Evolutionary conservation across 92 coral and sea anemone genomes (phyloP), one percentile per base, ranked within the genome.

Genomic region (Parazoanthus atlanticus): DNA sequence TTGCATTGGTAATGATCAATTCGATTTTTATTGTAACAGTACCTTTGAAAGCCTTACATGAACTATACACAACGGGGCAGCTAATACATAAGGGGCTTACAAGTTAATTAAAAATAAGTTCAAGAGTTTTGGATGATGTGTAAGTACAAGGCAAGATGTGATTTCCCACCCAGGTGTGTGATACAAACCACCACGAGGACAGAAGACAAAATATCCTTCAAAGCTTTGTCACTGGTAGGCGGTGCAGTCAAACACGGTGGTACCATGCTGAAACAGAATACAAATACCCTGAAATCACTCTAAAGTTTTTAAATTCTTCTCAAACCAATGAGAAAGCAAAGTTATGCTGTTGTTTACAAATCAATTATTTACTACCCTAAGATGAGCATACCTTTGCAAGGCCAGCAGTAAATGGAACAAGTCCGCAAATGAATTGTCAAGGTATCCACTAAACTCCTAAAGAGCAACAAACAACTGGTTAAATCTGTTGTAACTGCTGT

Each of bases 121-220:
- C 11, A 46, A 46, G 12, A 46, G 49, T 46, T 46, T 56, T 56
- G 23, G 15, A 29, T 17, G 43, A 81, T 15, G 5, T 8, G 13
- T 73, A 56, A 29, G 54, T 29, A 11, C 5, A 82, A 38, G n/a
- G 40, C 29, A 46, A 15, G n/a, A 52, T 15, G 46, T 10, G 33
- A 40, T 28, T 54, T 36, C 19, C 31, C 58, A 47, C 69, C 54
- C 29, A 74, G 11, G 13, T 11, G 34, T 16, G 38, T 49, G 61
- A 54, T 19, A 61, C 96, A 80, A 78, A 95, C 96, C 90, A 86
- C 96, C 77, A 94, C 92, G 10, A 94, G 84, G 46, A 96, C 84
- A 15, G 94, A 92, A 46, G 96, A 86, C 46, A 79, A 91, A n/a
- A 88, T 46, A 34, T 92, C 93, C 29, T 86, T 84, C 52, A 80